Percentiles rank a stretch among this genome's conserved stretches.
phyloP scores from a whole-genome alignment of 2,797 vertebrate species.

The Pachyuromys duprasi region DNA sequence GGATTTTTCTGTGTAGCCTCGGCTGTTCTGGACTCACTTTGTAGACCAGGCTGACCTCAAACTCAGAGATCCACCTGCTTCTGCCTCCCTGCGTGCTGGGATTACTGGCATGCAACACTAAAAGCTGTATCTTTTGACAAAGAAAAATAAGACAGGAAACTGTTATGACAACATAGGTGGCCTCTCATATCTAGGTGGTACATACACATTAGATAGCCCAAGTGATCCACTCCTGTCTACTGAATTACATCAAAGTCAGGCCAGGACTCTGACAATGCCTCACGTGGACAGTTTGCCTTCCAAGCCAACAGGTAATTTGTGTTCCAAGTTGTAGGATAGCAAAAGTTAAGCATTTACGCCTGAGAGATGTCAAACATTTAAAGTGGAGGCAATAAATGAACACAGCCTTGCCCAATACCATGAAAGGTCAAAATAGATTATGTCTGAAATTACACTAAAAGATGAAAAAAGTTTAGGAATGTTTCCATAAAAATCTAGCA shows the following conservation, averaged over 20 bases:
- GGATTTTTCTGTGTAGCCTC: too few relatives aligned
- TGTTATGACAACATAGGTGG: background rate
- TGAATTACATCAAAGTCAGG: slow-evolving; percentile 35
- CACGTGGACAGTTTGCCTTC: slow-evolving; percentile 38
- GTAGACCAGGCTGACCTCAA: too few relatives aligned
- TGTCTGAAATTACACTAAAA: background rate
- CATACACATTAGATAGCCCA: background rate
- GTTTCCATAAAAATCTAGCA: slow-evolving; percentile 11
- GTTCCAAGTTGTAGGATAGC: slow-evolving; percentile 7
- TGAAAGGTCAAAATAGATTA: background rate
- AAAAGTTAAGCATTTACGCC: slow-evolving; percentile 45
- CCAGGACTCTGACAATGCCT: background rate
- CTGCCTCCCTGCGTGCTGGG: too few relatives aligned
- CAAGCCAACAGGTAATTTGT: slow-evolving; percentile 23
- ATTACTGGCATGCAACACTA: too few relatives aligned
- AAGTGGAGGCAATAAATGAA: background rate
- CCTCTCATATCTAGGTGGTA: background rate
- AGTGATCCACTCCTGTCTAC: background rate
- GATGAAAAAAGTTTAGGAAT: background rate
- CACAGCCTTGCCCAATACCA: background rate
- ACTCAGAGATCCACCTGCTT: too few relatives aligned
- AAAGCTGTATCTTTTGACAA: too few relatives aligned
- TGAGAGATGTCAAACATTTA: slow-evolving; percentile 41
- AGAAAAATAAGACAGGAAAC: background rate
- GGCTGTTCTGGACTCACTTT: too few relatives aligned